Conservation (phyloP, 1,140 invertebrate species). For the Pseudomyrmex gracilis region DNA sequence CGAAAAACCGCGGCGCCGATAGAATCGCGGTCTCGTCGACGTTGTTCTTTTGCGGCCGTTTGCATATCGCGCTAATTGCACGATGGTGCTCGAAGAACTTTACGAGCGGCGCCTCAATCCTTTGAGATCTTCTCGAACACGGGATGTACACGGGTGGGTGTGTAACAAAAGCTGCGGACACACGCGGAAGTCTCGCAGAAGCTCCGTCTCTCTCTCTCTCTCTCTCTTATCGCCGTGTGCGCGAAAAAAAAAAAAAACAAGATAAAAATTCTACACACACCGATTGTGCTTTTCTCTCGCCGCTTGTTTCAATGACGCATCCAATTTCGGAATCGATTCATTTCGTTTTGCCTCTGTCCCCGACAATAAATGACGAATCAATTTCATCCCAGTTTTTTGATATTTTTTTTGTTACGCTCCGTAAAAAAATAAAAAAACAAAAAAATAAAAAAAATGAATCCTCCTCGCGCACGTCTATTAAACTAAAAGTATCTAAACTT, state of each 20-base stretch:
- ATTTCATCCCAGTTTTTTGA: no score
- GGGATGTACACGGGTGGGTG: neutral
- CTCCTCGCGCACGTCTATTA: neutral
- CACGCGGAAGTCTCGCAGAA: neutral
- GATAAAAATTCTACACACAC: conserved; percentile 14
- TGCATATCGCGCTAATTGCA: conserved; percentile 46
- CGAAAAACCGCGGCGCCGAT: neutral
- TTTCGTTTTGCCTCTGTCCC: neutral
- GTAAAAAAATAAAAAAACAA: no score
- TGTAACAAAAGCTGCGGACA: neutral
- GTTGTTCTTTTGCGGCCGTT: conserved; percentile 21
- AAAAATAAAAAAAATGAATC: no score
- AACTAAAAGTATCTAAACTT: neutral
- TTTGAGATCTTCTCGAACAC: conserved; percentile 26
- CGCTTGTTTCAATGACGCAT: neutral
- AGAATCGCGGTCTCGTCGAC: neutral
- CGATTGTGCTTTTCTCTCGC: neutral
- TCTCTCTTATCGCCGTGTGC: conserved; percentile 17
- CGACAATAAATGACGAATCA: neutral
- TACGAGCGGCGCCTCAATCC: conserved; percentile 20
- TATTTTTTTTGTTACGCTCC: no score
- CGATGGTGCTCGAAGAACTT: conserved; percentile 17
- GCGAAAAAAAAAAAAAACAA: conserved; percentile 28
- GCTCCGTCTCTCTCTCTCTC: neutral
- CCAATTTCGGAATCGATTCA: neutral